A percentile compares a stretch with the other conserved stretches of the same genome.
These are phyloP conservation scores for Macquaria australasica DNA, from an alignment of 2,113 vertebrate species.

Conservation along the genomic window DNA sequence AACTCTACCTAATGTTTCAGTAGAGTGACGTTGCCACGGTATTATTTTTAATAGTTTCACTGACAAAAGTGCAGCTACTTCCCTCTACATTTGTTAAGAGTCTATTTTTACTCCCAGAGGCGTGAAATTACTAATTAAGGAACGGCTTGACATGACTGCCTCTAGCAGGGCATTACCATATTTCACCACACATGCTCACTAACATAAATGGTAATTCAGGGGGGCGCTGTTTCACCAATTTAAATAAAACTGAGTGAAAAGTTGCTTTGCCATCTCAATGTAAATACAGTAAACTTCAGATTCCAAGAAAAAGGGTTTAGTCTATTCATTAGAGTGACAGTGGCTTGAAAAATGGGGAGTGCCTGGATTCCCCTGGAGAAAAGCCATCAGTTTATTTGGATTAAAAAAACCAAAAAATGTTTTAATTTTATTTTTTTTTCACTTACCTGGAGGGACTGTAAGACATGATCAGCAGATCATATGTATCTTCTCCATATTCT, in stretches of 20 bases:
- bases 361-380: neutral
- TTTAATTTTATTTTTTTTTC: neutral
- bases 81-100: neutral
- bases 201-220: no score
- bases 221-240: conserved; percentile 6
- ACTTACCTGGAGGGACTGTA: neutral
- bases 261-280: neutral
- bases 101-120: neutral
- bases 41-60: neutral
- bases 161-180: rapidly evolving
- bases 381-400: neutral
- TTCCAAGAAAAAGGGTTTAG: neutral
- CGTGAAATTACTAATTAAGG: no score
- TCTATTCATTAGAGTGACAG: neutral
- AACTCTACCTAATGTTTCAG: neutral
- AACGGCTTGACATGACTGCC: no score
- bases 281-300: neutral
- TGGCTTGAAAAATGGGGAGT: neutral
- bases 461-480: neutral
- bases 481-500: neutral
- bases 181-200: neutral
- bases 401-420: neutral
- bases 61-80: rapidly evolving
- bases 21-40: neutral
- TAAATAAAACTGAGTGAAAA: neutral